Conservation (phyloP, 2,888 invertebrate genomes). For the Agrotis puta region DNA sequence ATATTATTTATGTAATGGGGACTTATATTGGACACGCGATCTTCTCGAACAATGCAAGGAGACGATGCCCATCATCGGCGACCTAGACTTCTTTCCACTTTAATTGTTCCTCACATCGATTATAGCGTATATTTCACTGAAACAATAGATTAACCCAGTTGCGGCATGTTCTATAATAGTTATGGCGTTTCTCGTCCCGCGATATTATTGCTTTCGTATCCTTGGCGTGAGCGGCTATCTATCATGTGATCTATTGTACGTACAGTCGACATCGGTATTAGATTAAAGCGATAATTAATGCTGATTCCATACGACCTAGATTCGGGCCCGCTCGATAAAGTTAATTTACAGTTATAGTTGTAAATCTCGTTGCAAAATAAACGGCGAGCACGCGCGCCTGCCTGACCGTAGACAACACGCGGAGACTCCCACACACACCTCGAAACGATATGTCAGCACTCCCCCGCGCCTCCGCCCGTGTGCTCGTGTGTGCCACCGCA, state of each 20-base stretch:
- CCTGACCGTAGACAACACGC: conserved; percentile 88
- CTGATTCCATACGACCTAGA: conserved; percentile 91
- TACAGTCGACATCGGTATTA: conserved; percentile 87
- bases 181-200: conserved; percentile 77
- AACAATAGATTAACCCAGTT: conserved; percentile 89
- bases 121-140: conserved; percentile 80
- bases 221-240: conserved; percentile 88
- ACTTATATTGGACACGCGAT: conserved; percentile 89
- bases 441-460: conserved; percentile 70
- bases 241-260: conserved; percentile 91
- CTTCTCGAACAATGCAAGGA: conserved; percentile 89
- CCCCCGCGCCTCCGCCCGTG: conserved; percentile 26
- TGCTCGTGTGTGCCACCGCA: conserved; percentile 63
- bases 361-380: conserved; percentile 90
- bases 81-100: conserved; percentile 89
- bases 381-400: conserved; percentile 84
- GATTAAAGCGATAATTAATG: conserved; percentile 91
- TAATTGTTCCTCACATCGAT: conserved; percentile 87
- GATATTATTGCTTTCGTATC: conserved; percentile 85
- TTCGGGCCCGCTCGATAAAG: conserved; percentile 89
- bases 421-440: conserved; percentile 85
- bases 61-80: conserved; percentile 78
- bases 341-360: conserved; percentile 91
- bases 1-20: conserved; percentile 89
- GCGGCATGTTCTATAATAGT: conserved; percentile 76